Percentiles rank a stretch among this genome's conserved stretches.
These are phyloP conservation scores for Pangasius sanitwongsei DNA, from an alignment of 2,797 vertebrate species.

Conservation along the genomic window DNA sequence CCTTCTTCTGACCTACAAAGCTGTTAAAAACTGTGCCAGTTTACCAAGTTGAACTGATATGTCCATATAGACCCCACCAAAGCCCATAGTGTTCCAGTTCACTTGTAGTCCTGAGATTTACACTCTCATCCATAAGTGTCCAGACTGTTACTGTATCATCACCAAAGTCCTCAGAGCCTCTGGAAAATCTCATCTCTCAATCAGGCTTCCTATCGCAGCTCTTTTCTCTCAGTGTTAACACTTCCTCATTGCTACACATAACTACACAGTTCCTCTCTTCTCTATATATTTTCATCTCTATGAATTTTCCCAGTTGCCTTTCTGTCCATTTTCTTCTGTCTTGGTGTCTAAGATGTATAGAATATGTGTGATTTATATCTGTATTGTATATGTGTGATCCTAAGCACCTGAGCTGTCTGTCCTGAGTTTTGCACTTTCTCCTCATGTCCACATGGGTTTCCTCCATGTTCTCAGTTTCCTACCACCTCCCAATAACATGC, in stretches of 20 bases:
- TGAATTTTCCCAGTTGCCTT: neutral
- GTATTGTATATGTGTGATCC: neutral
- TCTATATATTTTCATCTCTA: neutral
- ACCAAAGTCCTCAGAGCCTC: neutral
- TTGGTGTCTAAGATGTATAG: neutral
- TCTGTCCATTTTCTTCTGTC: neutral
- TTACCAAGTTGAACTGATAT: neutral
- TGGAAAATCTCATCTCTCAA: neutral
- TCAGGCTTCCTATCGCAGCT: neutral
- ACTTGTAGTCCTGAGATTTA: neutral
- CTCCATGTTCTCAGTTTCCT: neutral
- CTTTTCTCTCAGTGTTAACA: neutral
- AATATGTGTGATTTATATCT: neutral
- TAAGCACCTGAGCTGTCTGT: neutral
- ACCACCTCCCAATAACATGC: neutral
- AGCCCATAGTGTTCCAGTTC: neutral
- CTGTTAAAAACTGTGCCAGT: neutral
- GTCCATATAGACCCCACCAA: neutral
- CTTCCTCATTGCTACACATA: neutral
- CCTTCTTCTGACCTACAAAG: constrained; percentile 10
- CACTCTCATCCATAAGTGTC: neutral
- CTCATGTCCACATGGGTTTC: neutral
- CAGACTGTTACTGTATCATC: neutral
- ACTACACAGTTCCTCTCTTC: neutral
- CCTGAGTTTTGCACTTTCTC: neutral